Evolutionary conservation across 35 echinoderm and acorn worm species (phyloP).

Genomic region (Eucidaris tribuloides): DNA sequence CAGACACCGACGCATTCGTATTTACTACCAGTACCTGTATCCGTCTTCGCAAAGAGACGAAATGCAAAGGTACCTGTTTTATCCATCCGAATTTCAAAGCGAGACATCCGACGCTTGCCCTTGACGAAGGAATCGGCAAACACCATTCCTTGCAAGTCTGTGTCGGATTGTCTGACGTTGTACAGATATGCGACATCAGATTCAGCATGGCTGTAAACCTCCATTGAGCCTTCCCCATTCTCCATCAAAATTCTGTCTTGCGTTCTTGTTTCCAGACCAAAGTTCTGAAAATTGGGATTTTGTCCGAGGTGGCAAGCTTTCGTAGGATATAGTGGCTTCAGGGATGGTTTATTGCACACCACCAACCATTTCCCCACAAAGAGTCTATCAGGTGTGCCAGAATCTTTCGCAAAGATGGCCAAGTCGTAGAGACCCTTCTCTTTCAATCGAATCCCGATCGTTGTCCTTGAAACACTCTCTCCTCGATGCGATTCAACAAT

Average conservation of each 20-base stretch:
- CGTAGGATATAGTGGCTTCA: not conserved
- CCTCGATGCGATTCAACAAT: not conserved
- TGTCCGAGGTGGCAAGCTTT: not conserved
- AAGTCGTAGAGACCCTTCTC: not conserved
- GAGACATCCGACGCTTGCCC: not conserved
- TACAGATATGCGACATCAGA: not conserved
- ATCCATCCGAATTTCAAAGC: not conserved
- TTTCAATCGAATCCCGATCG: not conserved
- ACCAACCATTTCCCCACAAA: not conserved
- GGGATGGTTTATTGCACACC: not conserved
- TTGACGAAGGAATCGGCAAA: constrained; percentile 4
- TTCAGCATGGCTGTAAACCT: not conserved
- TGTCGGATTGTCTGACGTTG: not conserved
- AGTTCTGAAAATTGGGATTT: not conserved
- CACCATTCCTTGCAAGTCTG: not conserved
- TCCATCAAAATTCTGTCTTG: not conserved
- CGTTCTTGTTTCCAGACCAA: not conserved
- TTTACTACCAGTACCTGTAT: not conserved
- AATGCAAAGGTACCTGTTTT: not conserved
- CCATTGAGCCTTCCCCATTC: not conserved
- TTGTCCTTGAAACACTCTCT: not conserved
- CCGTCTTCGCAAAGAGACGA: not conserved
- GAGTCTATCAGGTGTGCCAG: not conserved
- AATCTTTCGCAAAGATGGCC: not conserved
- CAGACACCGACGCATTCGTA: not conserved